phyloP scores from a whole-genome alignment of 2,888 invertebrate species.

The Eupithecia vulgata region DNA sequence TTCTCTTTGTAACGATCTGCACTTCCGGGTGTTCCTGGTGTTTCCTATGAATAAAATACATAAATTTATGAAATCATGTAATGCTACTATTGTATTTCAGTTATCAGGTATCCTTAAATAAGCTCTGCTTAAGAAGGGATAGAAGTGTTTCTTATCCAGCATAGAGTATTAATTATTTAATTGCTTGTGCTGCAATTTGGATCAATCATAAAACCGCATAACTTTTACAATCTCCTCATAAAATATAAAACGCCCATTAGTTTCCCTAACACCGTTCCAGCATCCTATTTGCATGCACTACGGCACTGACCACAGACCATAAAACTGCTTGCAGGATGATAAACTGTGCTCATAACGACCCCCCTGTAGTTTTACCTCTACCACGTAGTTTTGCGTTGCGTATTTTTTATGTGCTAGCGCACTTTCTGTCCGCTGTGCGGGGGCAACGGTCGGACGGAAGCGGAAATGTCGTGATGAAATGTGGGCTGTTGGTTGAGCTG shows the following conservation, averaged over 20 bases:
- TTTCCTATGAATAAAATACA: not conserved
- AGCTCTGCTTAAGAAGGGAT: no score
- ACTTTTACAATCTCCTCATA: not conserved
- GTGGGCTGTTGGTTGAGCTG: not conserved
- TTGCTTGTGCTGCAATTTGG: not conserved
- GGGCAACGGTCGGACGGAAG: not conserved
- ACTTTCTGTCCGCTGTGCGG: conserved; percentile 55
- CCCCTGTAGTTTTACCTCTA: conserved; percentile 37
- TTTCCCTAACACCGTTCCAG: conserved; percentile 35
- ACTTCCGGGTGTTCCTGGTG: no score
- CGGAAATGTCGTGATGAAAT: not conserved
- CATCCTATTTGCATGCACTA: conserved; percentile 49
- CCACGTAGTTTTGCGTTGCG: conserved; percentile 66
- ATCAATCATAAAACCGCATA: not conserved
- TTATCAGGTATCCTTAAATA: no score
- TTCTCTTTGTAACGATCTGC: not conserved
- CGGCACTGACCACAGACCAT: conserved; percentile 58
- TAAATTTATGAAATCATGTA: no score
- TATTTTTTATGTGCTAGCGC: conserved; percentile 59
- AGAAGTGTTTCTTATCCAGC: not conserved
- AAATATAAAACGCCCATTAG: conserved; percentile 12
- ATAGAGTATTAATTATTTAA: not conserved
- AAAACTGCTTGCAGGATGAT: conserved; percentile 70
- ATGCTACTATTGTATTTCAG: no score
- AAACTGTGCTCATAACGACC: conserved; percentile 66